Base-by-base conservation (phyloP, 2,888 invertebrate genomes). In the Hoplodrina ambigua region DNA sequence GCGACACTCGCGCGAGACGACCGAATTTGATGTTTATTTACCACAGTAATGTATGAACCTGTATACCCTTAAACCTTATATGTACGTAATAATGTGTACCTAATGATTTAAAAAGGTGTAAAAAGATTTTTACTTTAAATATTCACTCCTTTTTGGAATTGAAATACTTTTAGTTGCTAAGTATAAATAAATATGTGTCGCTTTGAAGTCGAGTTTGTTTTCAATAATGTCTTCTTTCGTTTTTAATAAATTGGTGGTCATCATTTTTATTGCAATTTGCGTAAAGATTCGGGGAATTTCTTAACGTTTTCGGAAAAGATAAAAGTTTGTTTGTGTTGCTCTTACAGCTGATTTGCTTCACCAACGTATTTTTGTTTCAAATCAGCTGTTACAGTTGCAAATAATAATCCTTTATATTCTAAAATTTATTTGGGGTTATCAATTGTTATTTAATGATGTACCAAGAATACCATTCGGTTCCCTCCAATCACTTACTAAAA, bases 11-110 rank as follows among this genome's bases (percentile, higher is more conserved):
- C 63, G 69, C 66, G 69, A 76, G 71, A 78, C 78, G 83, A 69
- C 82, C 83, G 86, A 87, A 87, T 88, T 89, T 89, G 88, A 88
- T 86, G 82, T 85, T 83, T 85, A 85, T 86, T 84, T 84, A 76
- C 67, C 69, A 60, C 68, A 61, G 80, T 82, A 81, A 81, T 83
- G 70, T 76, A 75, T 81, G 63, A 69, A 66, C 66, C 61, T 73
- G 82, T 84, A 72, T 71, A 73, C 75, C 80, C 82, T 83, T 83
- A 84, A 77, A 74, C 85, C 83, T 75, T 83, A 84, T 83, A 82
- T 62, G 83, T 76, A 73, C 68, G 78, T 84, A 84, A 84, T 83
- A 78, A 74, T 78, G 69, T 77, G 67, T 82, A 46, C 46, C 46
- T 46, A 83, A 83, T 83, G 85, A 74, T 78, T 74, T 75, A 65